Percentiles rank a stretch among this genome's conserved stretches.
phyloP scores from a whole-genome alignment of 1,140 invertebrate genomes.

The Musca domestica region DNA sequence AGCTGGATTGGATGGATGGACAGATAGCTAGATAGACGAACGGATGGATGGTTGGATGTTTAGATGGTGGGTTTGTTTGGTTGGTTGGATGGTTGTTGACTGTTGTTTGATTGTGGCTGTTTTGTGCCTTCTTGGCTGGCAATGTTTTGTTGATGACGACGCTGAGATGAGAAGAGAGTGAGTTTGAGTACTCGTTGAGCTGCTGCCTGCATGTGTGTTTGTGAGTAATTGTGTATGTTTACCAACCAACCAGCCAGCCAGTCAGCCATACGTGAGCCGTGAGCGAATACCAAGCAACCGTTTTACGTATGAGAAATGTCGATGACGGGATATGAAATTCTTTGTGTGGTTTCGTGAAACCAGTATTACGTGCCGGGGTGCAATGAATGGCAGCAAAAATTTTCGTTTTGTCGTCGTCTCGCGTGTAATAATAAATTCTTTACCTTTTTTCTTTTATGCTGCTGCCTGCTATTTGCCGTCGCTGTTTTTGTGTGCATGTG shows the following conservation, averaged over 20 bases:
- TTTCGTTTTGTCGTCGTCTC: constrained; percentile 31
- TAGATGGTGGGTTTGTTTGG: background rate
- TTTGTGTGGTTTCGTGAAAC: constrained; percentile 48
- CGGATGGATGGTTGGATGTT: no score
- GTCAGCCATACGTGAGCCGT: background rate
- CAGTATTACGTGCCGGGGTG: constrained; percentile 53
- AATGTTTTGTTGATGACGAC: background rate
- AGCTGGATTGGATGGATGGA: no score
- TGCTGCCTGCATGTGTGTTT: background rate
- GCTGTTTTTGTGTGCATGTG: background rate
- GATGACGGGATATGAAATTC: constrained; percentile 52
- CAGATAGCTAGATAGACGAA: no score
- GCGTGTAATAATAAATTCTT: constrained; percentile 20
- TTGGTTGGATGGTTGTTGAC: constrained; percentile 2
- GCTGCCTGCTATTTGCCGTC: constrained; percentile 8
- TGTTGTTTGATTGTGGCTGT: background rate
- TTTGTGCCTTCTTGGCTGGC: background rate
- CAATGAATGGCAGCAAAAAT: constrained; percentile 46
- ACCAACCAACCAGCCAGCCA: background rate
- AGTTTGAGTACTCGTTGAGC: no score
- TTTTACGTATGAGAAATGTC: constrained; percentile 26
- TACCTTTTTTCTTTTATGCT: background rate
- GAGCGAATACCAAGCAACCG: no score
- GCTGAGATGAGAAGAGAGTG: constrained; percentile 5
- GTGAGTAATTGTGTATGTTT: background rate